A percentile compares a stretch with the other conserved stretches of the same genome.
These are phyloP conservation scores for Pundamilia nyererei DNA, from an alignment of 2,113 vertebrate genomes.

Conservation along the genomic window DNA sequence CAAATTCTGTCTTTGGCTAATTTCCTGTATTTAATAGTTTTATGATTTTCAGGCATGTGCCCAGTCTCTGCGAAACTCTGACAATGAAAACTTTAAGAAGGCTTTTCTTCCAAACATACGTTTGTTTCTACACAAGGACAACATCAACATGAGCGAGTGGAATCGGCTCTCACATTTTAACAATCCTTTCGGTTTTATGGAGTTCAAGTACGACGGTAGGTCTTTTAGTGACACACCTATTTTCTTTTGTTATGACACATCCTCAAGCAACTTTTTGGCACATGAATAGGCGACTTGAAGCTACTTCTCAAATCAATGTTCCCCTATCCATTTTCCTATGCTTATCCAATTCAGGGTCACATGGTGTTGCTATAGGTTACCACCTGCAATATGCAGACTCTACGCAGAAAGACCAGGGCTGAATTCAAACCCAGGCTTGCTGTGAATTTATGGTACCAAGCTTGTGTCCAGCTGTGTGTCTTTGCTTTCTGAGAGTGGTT, in stretches of 20 bases:
- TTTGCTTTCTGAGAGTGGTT: no score
- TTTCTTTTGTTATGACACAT: neutral
- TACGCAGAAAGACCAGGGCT: no score
- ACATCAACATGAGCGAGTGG: slow-evolving; percentile 76
- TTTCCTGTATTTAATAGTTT: neutral
- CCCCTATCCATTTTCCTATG: neutral
- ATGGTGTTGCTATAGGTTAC: no score
- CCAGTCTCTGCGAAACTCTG: slow-evolving; percentile 59
- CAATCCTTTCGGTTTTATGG: slow-evolving; percentile 85
- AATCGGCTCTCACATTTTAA: slow-evolving; percentile 78
- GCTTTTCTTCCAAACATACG: slow-evolving; percentile 76
- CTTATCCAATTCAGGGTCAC: neutral
- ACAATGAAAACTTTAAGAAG: slow-evolving; percentile 64
- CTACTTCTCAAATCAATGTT: neutral
- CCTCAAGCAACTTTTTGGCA: neutral
- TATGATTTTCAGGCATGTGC: slow-evolving; percentile 69
- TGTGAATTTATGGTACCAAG: no score
- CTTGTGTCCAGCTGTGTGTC: no score
- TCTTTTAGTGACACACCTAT: neutral
- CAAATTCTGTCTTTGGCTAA: neutral
- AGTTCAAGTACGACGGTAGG: slow-evolving; percentile 69
- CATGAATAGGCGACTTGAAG: neutral
- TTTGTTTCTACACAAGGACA: slow-evolving; percentile 74
- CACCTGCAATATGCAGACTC: no score
- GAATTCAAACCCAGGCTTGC: no score